phyloP scores from a whole-genome alignment of 2,113 vertebrate species.

The human (Homo sapiens) region DNA sequence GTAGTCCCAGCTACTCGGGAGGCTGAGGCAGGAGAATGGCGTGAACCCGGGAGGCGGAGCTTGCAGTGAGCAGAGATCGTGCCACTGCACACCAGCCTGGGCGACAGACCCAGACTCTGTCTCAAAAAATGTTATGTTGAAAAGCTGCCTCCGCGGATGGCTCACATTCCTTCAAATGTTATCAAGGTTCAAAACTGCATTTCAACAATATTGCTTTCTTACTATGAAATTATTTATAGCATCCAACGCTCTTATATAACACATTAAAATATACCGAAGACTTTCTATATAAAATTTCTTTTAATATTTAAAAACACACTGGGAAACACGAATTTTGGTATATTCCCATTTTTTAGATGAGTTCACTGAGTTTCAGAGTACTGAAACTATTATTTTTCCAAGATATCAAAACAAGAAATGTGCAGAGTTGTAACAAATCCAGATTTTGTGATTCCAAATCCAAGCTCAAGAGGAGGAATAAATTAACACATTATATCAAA shows the following conservation, averaged over 20 bases:
- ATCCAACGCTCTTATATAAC: not conserved
- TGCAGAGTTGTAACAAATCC: not conserved
- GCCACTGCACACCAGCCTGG: too few species aligned
- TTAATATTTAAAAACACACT: not conserved
- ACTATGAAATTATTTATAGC: not conserved
- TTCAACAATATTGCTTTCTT: not conserved
- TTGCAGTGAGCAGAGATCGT: too few species aligned
- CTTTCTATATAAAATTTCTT: not conserved
- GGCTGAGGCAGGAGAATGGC: too few species aligned
- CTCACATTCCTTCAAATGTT: not conserved
- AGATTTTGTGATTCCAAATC: not conserved
- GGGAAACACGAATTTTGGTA: not conserved
- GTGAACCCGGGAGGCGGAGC: too few species aligned
- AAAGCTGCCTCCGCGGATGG: not conserved
- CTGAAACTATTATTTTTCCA: not conserved
- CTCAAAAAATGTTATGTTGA: not conserved
- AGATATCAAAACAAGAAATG: constrained; percentile 10
- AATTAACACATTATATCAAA: not conserved
- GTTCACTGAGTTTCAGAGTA: not conserved
- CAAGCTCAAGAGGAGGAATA: constrained; percentile 17
- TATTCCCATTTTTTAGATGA: not conserved
- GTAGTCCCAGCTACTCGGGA: too few species aligned
- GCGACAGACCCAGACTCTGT: too few species aligned
- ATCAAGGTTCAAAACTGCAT: not conserved
- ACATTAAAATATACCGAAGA: not conserved